Base-by-base conservation (phyloP, 30 jellyfish, hydroid and myxozoan genomes). In the Sanderia malayensis region DNA sequence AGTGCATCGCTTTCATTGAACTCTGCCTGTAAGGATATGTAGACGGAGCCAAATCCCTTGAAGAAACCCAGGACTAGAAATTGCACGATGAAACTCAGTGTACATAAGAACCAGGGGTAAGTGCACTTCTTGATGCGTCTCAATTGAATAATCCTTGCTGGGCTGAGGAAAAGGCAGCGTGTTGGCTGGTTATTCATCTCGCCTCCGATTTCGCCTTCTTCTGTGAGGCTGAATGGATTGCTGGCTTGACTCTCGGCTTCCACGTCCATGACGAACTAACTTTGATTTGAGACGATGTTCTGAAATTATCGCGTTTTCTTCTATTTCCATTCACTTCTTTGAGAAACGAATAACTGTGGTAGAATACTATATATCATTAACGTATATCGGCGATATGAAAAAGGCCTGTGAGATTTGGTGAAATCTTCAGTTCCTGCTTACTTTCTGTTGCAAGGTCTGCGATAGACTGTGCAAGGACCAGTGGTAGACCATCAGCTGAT, bases 21-120 rank as follows among this genome's bases (percentile, higher is more conserved):
- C 67, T 82, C 95, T 47, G 69, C 49, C 60, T 73, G 82, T 47
- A 89, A 31, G 41, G 94, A 80, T 0, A 89, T 92, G 46, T 89
- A 89, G 13, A 89, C 89, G 0, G 95, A 79, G 17, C 97, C 97
- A 67, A 81, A 89, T 20, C 96, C 85, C 55, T 89, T 78, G 62
- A 69, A 89, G 58, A 89, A 89, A 1, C 97, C 97, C 86, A 89
- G 73, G 2, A 73, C 88, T n/a, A 89, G 85, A 27, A 80, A 80
- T 86, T 89, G 97, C 41, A 76, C 92, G 41, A 77, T 65, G 65
- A 89, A 89, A 44, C 97, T 89, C 31, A 88, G 79, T 1, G 81
- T 88, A 47, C 97, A 89, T 2, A 89, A 23, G 19, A 69, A 25
- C 97, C 97, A 89, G 31, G 92, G 92, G 65, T 66, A 86, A 26